Conservation (phyloP, 1,140 invertebrate genomes). For the Apis dorsata region DNA sequence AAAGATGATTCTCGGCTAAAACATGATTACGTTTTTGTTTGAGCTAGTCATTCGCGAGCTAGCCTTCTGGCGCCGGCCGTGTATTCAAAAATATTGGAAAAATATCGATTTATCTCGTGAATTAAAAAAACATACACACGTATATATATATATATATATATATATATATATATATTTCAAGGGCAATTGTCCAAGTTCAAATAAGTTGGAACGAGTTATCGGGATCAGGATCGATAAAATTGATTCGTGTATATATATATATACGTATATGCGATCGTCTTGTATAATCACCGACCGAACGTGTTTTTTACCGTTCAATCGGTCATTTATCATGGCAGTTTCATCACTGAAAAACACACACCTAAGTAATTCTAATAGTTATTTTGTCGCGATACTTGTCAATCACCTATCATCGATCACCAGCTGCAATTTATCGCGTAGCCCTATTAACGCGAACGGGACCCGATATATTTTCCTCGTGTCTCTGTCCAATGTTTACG, state of each 20-base stretch:
- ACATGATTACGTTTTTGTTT: slow-evolving; percentile 6
- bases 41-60: slow-evolving; percentile 22
- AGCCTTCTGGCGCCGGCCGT: slow-evolving; percentile 17
- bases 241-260: no score
- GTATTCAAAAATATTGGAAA: background rate
- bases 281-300: no score
- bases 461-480: slow-evolving; percentile 28
- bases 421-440: slow-evolving; percentile 30
- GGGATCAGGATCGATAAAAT: no score
- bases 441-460: slow-evolving; percentile 19
- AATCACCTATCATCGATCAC: background rate
- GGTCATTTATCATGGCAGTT: no score
- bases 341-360: no score
- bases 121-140: no score
- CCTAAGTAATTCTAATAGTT: background rate
- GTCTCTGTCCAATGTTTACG: background rate
- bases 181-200: no score
- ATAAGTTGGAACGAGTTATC: no score
- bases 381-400: background rate
- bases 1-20: slow-evolving; percentile 1
- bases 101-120: background rate
- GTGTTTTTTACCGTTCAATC: no score
- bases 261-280: no score
- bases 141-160: no score
- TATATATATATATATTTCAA: no score